Percentiles rank a stretch among this genome's conserved stretches.
These are phyloP conservation scores for Neosilurus hyrtlii DNA, from an alignment of 2,797 vertebrate species.

Conservation along the genomic window DNA sequence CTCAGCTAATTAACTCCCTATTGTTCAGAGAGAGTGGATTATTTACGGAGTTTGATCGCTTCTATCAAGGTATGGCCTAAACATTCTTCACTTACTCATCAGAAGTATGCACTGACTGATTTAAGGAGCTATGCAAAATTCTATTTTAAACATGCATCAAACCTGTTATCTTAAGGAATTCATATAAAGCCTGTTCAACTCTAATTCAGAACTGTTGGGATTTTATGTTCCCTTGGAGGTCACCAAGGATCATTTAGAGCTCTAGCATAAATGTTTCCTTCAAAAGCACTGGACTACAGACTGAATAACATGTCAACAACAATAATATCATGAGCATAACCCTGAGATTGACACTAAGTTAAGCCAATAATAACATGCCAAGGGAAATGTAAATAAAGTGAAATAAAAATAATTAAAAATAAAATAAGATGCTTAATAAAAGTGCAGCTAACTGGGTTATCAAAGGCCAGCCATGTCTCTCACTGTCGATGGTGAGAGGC, in stretches of 20 bases:
- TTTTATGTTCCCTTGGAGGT: constrained; percentile 21
- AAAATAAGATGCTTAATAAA: too few relatives aligned
- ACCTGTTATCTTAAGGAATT: not conserved
- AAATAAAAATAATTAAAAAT: constrained; percentile 14
- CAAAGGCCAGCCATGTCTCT: too few relatives aligned
- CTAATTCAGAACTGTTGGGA: too few relatives aligned
- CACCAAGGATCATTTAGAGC: constrained; percentile 51
- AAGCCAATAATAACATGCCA: constrained; percentile 29
- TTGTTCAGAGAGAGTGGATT: constrained; percentile 63
- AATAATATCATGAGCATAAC: not conserved
- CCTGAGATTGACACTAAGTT: not conserved
- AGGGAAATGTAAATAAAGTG: constrained; percentile 17
- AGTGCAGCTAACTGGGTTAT: too few relatives aligned
- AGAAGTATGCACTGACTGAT: not conserved
- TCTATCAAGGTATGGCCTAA: constrained; percentile 58
- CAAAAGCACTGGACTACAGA: not conserved
- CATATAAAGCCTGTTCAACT: not conserved
- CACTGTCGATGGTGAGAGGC: too few relatives aligned
- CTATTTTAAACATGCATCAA: not conserved
- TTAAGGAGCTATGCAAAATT: not conserved
- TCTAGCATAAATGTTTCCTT: constrained; percentile 19
- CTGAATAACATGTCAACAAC: too few relatives aligned
- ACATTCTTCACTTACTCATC: constrained; percentile 33
- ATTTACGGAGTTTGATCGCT: constrained; percentile 60
- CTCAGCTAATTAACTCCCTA: constrained; percentile 69